phyloP scores from a whole-genome alignment of 1,140 invertebrate species.

The Diuraphis noxia region DNA sequence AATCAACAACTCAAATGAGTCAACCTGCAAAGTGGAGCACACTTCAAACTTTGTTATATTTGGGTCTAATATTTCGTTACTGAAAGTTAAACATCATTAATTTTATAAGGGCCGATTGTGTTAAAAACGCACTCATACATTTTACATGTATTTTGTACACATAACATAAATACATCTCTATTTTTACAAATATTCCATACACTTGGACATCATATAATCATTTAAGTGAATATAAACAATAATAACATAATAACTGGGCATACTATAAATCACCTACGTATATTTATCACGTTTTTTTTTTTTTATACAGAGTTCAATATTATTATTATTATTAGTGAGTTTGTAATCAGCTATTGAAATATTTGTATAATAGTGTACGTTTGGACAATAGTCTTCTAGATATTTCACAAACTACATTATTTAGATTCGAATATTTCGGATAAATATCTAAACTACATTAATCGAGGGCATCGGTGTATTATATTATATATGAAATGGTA shows the following conservation, averaged over 20 bases:
- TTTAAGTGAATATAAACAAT: neutral
- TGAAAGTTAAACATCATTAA: neutral
- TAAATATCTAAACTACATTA: conserved; percentile 1
- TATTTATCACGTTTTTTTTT: neutral
- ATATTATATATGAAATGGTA: neutral
- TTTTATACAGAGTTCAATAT: neutral
- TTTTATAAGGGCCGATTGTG: neutral
- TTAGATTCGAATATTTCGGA: neutral
- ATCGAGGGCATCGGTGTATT: neutral
- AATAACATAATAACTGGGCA: neutral
- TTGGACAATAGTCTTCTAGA: neutral
- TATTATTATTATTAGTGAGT: neutral
- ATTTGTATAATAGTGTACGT: neutral
- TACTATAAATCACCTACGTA: too few relatives aligned
- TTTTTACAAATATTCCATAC: neutral
- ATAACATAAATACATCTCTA: neutral
- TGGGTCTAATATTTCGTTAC: neutral
- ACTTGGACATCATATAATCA: neutral
- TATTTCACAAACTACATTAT: neutral
- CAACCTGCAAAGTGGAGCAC: neutral
- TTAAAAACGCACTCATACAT: neutral
- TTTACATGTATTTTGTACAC: neutral
- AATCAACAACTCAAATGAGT: neutral
- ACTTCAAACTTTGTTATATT: neutral
- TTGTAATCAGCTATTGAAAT: neutral